Percentiles rank a stretch among this genome's conserved stretches.
Evolutionary conservation across 2,888 invertebrate species (phyloP).

Genomic region (Mycalesis mineus): DNA sequence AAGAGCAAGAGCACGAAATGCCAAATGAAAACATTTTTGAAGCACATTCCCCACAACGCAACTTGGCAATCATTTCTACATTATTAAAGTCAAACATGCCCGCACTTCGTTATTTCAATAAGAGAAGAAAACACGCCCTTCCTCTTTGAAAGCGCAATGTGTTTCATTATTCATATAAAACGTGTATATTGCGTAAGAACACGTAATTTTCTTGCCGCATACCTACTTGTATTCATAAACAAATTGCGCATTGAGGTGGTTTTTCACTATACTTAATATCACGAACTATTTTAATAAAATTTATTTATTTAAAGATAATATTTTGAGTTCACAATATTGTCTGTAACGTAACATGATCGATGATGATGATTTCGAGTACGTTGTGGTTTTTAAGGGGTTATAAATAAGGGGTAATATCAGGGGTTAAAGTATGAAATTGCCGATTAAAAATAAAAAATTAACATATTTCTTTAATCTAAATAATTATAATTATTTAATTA

Average conservation of each 20-base stretch:
- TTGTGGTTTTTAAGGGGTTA: no score
- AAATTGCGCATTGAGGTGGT: background rate
- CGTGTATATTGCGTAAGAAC: background rate
- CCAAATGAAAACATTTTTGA: background rate
- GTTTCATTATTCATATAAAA: background rate
- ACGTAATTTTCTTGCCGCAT: conserved; percentile 1
- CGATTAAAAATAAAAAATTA: no score
- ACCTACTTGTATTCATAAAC: background rate
- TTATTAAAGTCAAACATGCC: background rate
- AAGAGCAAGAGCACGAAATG: no score
- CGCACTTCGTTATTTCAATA: background rate
- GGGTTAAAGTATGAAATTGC: no score
- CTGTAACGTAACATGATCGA: no score
- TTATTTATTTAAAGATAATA: no score
- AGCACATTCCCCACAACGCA: background rate
- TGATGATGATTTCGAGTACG: no score
- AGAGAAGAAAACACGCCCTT: background rate
- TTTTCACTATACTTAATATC: background rate
- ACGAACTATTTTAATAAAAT: background rate
- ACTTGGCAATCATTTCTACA: background rate
- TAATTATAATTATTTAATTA: no score
- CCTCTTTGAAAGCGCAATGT: background rate
- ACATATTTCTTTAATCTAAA: no score
- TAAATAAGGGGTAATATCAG: no score
- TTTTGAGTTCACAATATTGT: no score